These are phyloP conservation scores for Cyclophora punctaria DNA, from an alignment of 2,888 invertebrate genomes.

Conservation along the genomic window DNA sequence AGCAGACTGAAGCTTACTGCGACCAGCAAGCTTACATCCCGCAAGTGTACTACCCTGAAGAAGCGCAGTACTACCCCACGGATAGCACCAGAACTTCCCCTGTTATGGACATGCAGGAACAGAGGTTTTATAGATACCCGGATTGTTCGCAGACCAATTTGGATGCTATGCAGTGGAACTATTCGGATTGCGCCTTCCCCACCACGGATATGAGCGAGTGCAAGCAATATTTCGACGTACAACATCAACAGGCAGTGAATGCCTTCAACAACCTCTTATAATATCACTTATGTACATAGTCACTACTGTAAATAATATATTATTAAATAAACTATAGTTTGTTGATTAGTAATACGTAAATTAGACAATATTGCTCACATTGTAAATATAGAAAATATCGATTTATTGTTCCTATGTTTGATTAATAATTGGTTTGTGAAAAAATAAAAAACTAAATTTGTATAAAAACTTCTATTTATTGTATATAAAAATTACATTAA, in stretches of 20 bases:
- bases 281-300: constrained; percentile 37
- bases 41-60: constrained; percentile 60
- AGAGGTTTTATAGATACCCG: constrained; percentile 55
- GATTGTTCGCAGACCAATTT: constrained; percentile 49
- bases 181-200: constrained; percentile 53
- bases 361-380: constrained; percentile 20
- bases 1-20: constrained; percentile 55
- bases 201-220: constrained; percentile 43
- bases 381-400: constrained; percentile 17
- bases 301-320: constrained; percentile 26
- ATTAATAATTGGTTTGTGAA: constrained; percentile 33
- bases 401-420: constrained; percentile 40
- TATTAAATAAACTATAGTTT: constrained; percentile 32
- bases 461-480: constrained; percentile 75
- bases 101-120: constrained; percentile 47
- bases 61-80: constrained; percentile 54
- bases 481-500: constrained; percentile 76
- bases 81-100: constrained; percentile 56
- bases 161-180: constrained; percentile 59
- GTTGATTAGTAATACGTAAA: constrained; percentile 26
- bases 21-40: constrained; percentile 53
- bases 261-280: constrained; percentile 55
- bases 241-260: constrained; percentile 48
- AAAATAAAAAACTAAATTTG: constrained; percentile 52
- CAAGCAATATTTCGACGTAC: constrained; percentile 55